Conservation (phyloP, 2,113 vertebrate species). For the Hydropotes inermis region DNA sequence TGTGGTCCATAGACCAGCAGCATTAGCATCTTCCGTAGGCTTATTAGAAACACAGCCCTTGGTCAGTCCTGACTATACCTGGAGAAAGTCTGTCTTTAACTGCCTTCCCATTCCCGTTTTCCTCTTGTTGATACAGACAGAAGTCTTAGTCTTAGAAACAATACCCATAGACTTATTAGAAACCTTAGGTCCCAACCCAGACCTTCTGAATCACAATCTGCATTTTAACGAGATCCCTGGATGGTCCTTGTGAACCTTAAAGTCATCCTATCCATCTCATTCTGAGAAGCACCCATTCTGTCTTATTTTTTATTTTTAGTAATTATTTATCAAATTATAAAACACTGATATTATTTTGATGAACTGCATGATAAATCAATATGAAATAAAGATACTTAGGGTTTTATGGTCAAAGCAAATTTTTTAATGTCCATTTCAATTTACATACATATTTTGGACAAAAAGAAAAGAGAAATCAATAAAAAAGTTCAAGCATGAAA, state of each 20-base stretch:
- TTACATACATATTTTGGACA: background rate
- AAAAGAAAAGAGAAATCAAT: background rate
- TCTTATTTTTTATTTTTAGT: background rate
- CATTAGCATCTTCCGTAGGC: background rate
- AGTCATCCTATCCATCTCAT: background rate
- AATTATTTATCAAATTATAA: background rate
- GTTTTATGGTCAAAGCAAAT: background rate
- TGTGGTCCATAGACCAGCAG: background rate
- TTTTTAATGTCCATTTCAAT: background rate
- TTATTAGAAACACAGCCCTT: background rate
- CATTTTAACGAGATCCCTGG: background rate
- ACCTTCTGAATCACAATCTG: background rate
- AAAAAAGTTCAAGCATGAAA: conserved; percentile 7
- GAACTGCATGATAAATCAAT: background rate
- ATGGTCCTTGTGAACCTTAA: background rate
- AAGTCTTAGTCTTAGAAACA: background rate
- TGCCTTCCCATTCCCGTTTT: background rate
- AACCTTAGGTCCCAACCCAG: background rate
- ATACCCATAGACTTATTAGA: background rate
- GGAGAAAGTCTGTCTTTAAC: background rate
- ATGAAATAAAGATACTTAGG: background rate
- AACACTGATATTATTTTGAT: background rate
- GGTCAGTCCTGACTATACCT: background rate
- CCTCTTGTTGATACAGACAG: background rate
- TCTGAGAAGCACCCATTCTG: background rate